These are phyloP conservation scores for Ochotona curzoniae DNA, from an alignment of 2,113 vertebrate species.

Conservation along the genomic window DNA sequence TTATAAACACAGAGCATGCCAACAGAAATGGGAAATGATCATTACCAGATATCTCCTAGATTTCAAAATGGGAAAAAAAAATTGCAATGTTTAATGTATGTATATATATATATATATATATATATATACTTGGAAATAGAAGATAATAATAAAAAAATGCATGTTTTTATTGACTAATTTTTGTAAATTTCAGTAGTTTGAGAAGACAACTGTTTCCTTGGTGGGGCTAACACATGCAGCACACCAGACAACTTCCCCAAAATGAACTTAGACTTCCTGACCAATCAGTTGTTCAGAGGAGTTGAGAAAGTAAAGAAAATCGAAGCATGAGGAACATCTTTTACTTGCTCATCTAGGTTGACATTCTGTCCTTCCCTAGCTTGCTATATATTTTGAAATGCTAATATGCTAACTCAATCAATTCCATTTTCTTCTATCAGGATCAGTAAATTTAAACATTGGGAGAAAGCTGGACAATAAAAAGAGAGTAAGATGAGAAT, in stretches of 20 bases:
- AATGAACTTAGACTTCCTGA: background rate
- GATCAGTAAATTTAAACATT: background rate
- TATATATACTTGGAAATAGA: background rate
- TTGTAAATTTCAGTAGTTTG: background rate
- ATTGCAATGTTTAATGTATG: background rate
- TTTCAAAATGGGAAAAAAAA: slow-evolving; percentile 8
- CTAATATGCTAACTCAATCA: background rate
- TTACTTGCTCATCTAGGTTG: background rate
- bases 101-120: too few species aligned
- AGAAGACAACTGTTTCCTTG: background rate
- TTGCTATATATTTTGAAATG: background rate
- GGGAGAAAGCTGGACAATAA: background rate
- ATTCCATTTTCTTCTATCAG: background rate
- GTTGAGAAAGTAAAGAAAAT: background rate
- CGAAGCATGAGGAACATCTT: background rate
- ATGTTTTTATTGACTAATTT: background rate
- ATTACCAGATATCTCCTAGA: background rate
- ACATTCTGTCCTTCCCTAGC: background rate
- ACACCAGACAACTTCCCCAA: background rate
- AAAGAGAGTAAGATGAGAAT: background rate
- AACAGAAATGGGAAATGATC: background rate
- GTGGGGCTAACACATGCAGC: accelerated
- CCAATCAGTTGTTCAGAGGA: background rate
- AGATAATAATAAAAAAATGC: slow-evolving; percentile 31
- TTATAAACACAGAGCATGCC: background rate